These are phyloP conservation scores for Neomorphus geoffroyi DNA, from an alignment of 2,797 vertebrate genomes.

Conservation along the genomic window DNA sequence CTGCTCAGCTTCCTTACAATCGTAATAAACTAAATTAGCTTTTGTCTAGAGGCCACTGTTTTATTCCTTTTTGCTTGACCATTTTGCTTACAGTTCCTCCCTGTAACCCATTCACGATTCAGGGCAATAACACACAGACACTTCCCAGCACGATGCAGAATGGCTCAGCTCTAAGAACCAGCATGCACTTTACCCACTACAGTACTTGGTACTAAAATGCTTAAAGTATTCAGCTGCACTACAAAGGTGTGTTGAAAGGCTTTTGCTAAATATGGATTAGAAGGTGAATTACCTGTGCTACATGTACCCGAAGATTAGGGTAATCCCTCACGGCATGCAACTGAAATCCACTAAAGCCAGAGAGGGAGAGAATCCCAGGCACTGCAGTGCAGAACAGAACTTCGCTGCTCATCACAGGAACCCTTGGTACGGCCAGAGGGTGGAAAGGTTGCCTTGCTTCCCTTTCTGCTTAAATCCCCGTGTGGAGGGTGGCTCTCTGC, in stretches of 20 bases:
- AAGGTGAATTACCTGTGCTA: conserved; percentile 31
- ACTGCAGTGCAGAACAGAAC: background rate
- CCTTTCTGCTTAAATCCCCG: background rate
- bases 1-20: background rate
- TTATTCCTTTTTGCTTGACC: background rate
- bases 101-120: background rate
- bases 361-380: background rate
- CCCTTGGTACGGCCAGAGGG: background rate
- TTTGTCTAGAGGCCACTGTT: background rate
- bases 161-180: background rate
- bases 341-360: conserved; percentile 4
- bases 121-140: background rate
- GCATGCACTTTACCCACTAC: background rate
- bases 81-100: background rate
- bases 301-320: background rate
- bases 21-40: background rate
- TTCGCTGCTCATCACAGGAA: background rate
- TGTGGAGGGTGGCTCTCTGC: background rate
- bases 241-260: background rate
- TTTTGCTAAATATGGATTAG: conserved; percentile 46
- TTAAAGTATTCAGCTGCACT: background rate
- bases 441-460: background rate
- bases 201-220: background rate
- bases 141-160: background rate
- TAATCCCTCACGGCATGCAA: background rate